Percentiles rank a stretch among this genome's conserved stretches.
These are phyloP conservation scores for Callinectes sapidus DNA, from an alignment of 2,888 invertebrate genomes.

Conservation along the genomic window DNA sequence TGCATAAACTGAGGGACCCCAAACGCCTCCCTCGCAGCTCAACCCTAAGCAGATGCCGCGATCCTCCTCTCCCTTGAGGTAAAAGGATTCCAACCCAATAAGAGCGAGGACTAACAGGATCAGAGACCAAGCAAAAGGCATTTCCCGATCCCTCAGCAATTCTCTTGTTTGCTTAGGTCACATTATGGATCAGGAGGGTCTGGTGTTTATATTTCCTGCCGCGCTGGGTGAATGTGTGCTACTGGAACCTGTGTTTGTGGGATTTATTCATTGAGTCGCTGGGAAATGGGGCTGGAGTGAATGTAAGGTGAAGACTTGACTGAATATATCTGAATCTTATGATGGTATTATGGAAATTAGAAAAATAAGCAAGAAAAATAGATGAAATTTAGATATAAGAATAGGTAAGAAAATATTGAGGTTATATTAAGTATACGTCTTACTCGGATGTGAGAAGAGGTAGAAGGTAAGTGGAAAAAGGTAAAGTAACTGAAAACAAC, in stretches of 20 bases:
- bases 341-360: not conserved
- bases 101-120: conserved; percentile 57
- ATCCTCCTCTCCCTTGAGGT: conserved; percentile 43
- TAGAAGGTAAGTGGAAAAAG: no score
- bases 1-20: not conserved
- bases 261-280: not conserved
- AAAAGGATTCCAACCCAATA: conserved; percentile 60
- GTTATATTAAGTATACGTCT: not conserved
- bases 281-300: not conserved
- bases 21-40: not conserved
- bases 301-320: not conserved
- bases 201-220: conserved; percentile 17
- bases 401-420: not conserved
- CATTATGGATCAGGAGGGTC: conserved; percentile 16
- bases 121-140: conserved; percentile 55
- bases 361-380: not conserved
- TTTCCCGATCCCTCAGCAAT: conserved; percentile 45
- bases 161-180: conserved; percentile 39
- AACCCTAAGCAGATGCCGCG: conserved; percentile 46
- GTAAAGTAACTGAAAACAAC: no score
- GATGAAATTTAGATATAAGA: not conserved
- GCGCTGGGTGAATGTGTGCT: not conserved
- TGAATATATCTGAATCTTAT: not conserved
- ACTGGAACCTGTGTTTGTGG: not conserved
- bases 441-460: no score